Conservation (phyloP, 1,140 invertebrate genomes). For the Drosophila navojoa region DNA sequence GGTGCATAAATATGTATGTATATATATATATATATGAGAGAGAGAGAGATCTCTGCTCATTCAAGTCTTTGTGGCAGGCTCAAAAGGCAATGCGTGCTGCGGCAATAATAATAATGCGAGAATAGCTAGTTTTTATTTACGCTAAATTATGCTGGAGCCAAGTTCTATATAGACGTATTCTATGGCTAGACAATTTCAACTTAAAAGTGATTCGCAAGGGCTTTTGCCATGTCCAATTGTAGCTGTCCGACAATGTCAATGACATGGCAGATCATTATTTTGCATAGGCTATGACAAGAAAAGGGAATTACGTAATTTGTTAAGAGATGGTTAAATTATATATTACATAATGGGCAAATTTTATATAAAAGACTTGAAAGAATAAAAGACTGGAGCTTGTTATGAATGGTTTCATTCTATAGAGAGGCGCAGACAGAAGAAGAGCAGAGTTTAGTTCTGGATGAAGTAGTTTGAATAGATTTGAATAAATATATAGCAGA, state of each 20-base stretch:
- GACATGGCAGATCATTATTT: conserved; percentile 27
- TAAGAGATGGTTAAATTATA: background rate
- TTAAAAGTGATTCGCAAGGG: conserved; percentile 23
- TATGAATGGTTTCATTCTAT: no score
- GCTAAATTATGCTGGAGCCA: conserved; percentile 53
- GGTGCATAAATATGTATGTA: conserved; percentile 28
- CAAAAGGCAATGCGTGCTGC: conserved; percentile 45
- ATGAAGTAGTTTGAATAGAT: no score
- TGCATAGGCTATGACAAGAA: conserved; percentile 8
- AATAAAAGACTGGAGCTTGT: no score
- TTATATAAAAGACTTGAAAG: no score
- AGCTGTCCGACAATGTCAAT: conserved; percentile 31
- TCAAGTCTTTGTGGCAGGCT: conserved; percentile 10
- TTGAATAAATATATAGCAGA: no score
- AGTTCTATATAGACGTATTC: conserved; percentile 4
- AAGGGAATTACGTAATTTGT: background rate
- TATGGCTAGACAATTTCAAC: conserved; percentile 19
- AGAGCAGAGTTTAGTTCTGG: no score
- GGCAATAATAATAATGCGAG: conserved; percentile 30
- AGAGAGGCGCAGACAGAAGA: no score
- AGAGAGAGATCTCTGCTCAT: background rate
- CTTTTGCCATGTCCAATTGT: conserved; percentile 20
- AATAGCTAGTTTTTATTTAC: conserved; percentile 47
- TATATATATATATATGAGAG: background rate
- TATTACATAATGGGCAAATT: background rate